phyloP scores from a whole-genome alignment of 2,888 invertebrate species.

The Polia nebulosa region DNA sequence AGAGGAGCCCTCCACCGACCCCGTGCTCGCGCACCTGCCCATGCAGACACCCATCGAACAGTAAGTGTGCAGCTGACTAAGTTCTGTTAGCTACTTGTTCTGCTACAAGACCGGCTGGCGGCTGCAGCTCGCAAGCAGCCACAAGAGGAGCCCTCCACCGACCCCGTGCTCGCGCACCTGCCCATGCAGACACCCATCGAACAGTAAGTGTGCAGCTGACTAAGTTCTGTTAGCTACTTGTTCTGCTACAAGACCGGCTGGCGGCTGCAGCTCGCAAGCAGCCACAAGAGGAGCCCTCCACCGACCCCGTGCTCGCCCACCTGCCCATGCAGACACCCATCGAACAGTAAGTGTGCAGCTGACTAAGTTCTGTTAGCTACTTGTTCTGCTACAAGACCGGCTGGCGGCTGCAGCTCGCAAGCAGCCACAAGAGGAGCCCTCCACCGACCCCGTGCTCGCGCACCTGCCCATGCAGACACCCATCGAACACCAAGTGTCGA shows the following conservation, averaged over 20 bases:
- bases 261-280: too few species aligned
- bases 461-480: neutral
- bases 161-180: slow-evolving; percentile 85
- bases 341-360: slow-evolving; percentile 73
- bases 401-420: too few species aligned
- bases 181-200: slow-evolving; percentile 73
- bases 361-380: neutral
- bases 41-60: too few species aligned
- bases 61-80: too few species aligned
- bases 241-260: too few species aligned
- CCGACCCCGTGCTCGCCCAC: neutral
- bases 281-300: neutral
- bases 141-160: slow-evolving; percentile 68
- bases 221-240: neutral
- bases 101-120: slow-evolving; percentile 94
- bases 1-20: neutral
- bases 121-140: slow-evolving; percentile 92
- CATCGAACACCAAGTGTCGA: neutral
- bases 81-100: slow-evolving; percentile 92
- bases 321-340: slow-evolving; percentile 64
- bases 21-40: too few species aligned
- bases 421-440: slow-evolving; percentile 1
- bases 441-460: neutral
- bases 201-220: slow-evolving; percentile 23
- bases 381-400: too few species aligned